phyloP scores from a whole-genome alignment of 2,797 vertebrate species.

The Phrynocephalus vlangalii region DNA sequence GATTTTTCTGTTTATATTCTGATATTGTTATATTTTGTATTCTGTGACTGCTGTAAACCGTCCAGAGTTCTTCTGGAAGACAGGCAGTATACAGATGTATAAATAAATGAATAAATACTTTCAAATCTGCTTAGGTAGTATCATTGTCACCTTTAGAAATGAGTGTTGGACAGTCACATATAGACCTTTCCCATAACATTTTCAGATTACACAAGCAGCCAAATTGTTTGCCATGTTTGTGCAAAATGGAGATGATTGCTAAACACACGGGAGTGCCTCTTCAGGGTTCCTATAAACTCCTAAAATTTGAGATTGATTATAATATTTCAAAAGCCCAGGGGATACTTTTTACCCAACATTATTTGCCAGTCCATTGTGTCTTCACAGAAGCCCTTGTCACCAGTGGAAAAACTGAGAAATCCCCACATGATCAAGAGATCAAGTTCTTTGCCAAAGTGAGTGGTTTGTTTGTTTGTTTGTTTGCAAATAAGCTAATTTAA shows the following conservation, averaged over 20 bases:
- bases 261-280: neutral
- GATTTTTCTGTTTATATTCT: too few species aligned
- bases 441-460: constrained; percentile 99
- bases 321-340: neutral
- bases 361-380: constrained; percentile 55
- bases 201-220: neutral
- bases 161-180: neutral
- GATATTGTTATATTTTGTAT: too few species aligned
- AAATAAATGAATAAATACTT: too few species aligned
- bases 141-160: neutral
- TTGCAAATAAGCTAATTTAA: neutral
- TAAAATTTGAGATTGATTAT: constrained; percentile 12
- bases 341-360: constrained; percentile 9
- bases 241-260: neutral
- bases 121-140: too few species aligned
- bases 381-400: constrained; percentile 92
- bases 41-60: too few species aligned
- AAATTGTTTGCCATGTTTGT: neutral
- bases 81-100: too few species aligned
- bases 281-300: neutral
- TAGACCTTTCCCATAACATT: too few species aligned
- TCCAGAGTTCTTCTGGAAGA: too few species aligned
- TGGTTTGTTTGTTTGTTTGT: constrained; percentile 34
- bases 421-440: constrained; percentile 97
- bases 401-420: constrained; percentile 93